A percentile compares a stretch with the other conserved stretches of the same genome.
Evolutionary conservation across 2,797 vertebrate species (phyloP).

Genomic region (Natrix natrix): DNA sequence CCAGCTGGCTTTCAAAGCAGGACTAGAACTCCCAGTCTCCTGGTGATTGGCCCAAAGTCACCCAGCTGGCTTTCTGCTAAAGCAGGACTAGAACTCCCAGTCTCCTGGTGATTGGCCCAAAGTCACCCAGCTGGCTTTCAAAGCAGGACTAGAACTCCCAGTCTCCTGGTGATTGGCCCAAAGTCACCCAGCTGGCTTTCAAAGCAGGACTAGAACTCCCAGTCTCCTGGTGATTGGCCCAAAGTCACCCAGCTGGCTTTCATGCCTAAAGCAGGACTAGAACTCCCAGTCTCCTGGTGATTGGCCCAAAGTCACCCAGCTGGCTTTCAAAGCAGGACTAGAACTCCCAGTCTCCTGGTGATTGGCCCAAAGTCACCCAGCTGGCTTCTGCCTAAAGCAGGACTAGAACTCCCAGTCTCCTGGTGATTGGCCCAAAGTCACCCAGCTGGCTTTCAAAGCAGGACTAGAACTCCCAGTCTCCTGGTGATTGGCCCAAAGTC

Average conservation of each 20-base stretch:
- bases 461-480: background rate
- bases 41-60: background rate
- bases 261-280: background rate
- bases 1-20: no score
- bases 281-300: background rate
- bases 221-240: background rate
- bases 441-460: no score
- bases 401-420: background rate
- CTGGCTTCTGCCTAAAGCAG: rapidly evolving
- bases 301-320: background rate
- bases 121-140: no score
- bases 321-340: background rate
- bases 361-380: background rate
- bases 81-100: background rate
- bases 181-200: no score
- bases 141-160: background rate
- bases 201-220: background rate
- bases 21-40: background rate
- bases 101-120: background rate
- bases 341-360: background rate
- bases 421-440: background rate
- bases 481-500: background rate
- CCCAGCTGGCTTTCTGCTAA: no score
- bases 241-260: no score
- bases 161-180: background rate